Conservation (phyloP, 2,888 invertebrate species). For the Trichacis sp. region DNA sequence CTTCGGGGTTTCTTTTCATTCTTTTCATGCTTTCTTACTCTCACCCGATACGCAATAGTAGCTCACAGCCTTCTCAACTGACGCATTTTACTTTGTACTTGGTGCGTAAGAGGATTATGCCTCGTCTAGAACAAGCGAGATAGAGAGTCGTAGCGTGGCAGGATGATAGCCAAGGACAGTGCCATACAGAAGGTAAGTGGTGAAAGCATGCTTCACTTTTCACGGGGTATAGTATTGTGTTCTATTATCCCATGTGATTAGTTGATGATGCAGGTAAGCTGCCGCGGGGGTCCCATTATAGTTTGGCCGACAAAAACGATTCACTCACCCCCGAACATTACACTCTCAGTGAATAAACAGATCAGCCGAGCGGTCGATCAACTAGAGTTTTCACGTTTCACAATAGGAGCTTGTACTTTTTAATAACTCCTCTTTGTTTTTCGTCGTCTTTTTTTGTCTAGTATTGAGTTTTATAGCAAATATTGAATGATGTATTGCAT, state of each 20-base stretch:
- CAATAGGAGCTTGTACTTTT: too few species aligned
- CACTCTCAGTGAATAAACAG: too few species aligned
- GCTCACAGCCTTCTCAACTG: conserved; percentile 30
- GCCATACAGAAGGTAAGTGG: conserved; percentile 55
- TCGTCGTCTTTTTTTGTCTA: too few species aligned
- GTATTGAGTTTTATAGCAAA: too few species aligned
- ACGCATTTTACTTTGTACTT: conserved; percentile 64
- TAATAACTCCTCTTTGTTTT: too few species aligned
- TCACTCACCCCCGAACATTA: conserved; percentile 10
- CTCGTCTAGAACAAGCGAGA: conserved; percentile 47
- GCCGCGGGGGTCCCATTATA: conserved; percentile 66
- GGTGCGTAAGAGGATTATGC: conserved; percentile 67
- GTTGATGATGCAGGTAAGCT: conserved; percentile 69
- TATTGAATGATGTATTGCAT: too few species aligned
- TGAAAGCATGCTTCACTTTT: conserved; percentile 65
- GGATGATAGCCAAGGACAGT: conserved; percentile 31
- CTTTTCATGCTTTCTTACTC: conserved; percentile 28
- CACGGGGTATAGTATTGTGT: conserved; percentile 64
- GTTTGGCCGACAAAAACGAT: conserved; percentile 14
- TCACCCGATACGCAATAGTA: conserved; percentile 43
- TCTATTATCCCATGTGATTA: conserved; percentile 68
- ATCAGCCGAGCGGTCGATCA: too few species aligned
- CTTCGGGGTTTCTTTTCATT: conserved; percentile 10
- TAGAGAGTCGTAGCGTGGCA: conserved; percentile 12
- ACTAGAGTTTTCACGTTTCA: too few species aligned